Conservation (phyloP, 2,113 vertebrate genomes). For the Cairina moschata region DNA sequence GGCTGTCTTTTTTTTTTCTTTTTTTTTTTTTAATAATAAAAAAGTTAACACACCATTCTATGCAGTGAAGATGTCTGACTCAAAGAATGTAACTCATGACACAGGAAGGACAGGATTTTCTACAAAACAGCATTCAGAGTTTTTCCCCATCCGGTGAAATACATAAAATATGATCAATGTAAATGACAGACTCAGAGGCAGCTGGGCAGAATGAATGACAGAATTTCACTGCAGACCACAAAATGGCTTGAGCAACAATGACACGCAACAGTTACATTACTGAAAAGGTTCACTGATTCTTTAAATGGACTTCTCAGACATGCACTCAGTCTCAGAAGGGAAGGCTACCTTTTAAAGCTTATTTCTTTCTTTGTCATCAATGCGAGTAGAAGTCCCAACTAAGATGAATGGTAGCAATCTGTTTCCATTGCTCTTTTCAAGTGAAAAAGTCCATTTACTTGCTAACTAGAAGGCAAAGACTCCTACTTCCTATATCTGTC, state of each 20-base stretch:
- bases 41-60: background rate
- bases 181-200: background rate
- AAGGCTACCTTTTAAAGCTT: background rate
- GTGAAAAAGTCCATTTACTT: background rate
- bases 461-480: background rate
- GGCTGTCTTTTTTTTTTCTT: no score
- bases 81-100: background rate
- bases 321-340: background rate
- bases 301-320: conserved; percentile 12
- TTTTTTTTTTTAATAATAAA: no score
- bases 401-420: background rate
- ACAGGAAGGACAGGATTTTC: background rate
- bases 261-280: background rate
- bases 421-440: background rate
- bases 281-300: conserved; percentile 4
- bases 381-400: background rate
- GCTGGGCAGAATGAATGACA: background rate
- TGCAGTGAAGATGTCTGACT: background rate
- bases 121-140: background rate
- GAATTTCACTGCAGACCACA: background rate
- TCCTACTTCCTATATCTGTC: background rate
- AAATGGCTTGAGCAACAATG: background rate
- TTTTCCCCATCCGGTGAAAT: background rate
- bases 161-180: background rate
- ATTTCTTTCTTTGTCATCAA: no score